Evolutionary conservation across 2,888 invertebrate species (phyloP).

Genomic region (Platycnemis pennipes): DNA sequence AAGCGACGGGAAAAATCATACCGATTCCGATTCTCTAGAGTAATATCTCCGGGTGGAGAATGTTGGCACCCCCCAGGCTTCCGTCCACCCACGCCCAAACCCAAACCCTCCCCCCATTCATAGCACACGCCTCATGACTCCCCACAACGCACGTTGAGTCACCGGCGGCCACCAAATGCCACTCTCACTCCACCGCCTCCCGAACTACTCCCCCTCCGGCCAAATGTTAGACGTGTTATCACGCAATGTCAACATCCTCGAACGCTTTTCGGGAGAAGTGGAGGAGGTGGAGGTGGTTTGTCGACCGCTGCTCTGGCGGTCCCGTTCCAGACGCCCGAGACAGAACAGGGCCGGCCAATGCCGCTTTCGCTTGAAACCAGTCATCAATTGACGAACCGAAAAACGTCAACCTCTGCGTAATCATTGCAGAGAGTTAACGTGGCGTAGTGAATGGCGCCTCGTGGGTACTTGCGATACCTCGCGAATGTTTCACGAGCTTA

Average conservation of each 20-base stretch:
- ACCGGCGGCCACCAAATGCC: not conserved
- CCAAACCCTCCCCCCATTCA: not conserved
- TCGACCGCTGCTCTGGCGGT: not conserved
- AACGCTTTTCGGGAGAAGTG: no score
- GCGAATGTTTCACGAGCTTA: no score
- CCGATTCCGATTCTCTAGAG: no score
- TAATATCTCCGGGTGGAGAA: no score
- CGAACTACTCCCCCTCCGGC: not conserved
- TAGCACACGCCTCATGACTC: not conserved
- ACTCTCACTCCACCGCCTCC: not conserved
- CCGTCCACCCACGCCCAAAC: not conserved
- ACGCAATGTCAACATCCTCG: constrained; percentile 8
- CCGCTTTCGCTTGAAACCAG: not conserved
- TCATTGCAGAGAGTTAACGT: no score
- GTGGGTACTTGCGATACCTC: no score
- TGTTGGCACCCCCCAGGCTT: not conserved
- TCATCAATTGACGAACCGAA: not conserved
- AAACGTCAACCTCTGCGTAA: not conserved
- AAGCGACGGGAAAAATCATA: no score
- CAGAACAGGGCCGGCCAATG: not conserved
- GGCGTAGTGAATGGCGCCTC: no score
- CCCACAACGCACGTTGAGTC: not conserved
- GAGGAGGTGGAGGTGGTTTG: not conserved
- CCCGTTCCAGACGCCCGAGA: not conserved
- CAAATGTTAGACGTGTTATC: not conserved